Evolutionary conservation across 2,113 vertebrate species (phyloP).

Genomic region (Lathamus discolor): DNA sequence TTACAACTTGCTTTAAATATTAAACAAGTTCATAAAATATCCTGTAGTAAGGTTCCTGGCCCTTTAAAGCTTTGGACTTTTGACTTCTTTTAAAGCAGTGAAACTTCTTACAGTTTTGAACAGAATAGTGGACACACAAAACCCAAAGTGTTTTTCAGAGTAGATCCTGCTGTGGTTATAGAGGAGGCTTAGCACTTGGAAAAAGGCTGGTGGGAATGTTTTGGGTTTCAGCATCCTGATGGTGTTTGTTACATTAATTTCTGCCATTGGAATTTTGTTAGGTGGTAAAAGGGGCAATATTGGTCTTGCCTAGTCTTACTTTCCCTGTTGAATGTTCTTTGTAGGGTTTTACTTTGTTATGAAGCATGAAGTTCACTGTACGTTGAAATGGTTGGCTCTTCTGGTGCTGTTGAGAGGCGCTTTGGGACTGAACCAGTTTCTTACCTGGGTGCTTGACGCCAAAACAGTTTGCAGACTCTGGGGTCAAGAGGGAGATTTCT

Average conservation of each 20-base stretch:
- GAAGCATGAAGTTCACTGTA: fast-evolving
- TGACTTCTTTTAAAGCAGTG: not conserved
- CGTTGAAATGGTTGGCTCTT: not conserved
- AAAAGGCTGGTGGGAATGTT: not conserved
- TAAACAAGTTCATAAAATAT: not conserved
- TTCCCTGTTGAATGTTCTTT: fast-evolving
- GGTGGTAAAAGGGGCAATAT: not conserved
- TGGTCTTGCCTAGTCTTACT: not conserved
- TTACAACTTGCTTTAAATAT: slow-evolving; percentile 30
- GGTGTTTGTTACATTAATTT: not conserved
- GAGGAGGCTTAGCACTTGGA: not conserved
- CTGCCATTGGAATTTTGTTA: not conserved
- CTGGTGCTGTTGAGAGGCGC: not conserved
- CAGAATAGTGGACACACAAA: not conserved
- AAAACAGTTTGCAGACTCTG: not conserved
- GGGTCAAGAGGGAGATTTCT: not conserved
- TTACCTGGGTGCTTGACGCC: not conserved
- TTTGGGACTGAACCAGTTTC: not conserved
- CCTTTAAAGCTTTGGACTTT: not conserved
- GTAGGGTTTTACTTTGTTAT: not conserved
- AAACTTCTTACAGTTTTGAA: not conserved
- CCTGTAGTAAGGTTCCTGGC: not conserved
- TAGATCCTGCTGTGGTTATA: not conserved
- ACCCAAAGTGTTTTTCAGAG: not conserved
- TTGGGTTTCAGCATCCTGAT: not conserved